Base-by-base conservation (phyloP, 2,797 vertebrate species). In the Poeciliopsis infans region DNA sequence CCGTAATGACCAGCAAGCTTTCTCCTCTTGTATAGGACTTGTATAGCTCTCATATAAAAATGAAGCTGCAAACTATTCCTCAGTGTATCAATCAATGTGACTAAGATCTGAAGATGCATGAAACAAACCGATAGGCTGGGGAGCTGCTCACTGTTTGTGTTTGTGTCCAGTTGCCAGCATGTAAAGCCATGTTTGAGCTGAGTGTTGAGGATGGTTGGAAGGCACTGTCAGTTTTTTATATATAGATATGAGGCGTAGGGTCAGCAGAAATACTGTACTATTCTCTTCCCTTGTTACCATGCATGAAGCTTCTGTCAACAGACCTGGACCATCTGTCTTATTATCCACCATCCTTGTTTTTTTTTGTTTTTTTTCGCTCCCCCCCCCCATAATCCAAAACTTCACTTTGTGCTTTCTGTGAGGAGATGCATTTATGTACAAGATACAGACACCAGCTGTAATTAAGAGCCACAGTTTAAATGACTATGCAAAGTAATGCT, bases 71-170 rank as follows among this genome's bases (percentile, higher is more conserved):
- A 83, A 83, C 87, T 92, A 92, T 94, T 94, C 94, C 91, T 90
- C 87, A 87, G 92, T 89, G 92, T 93, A 92, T 94, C 93, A 96
- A 92, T 95, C 94, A 94, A 93, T 93, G 92, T 92, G 92, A 93
- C 90, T 80, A 87, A 93, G 88, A 87, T 92, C 92, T 93, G 89
- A 94, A 94, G 93, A 94, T 91, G 89, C 87, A 92, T 92, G 89
- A 95, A 94, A 94, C 87, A 83, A 92, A 89, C 82, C 31, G 20
- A 76, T 77, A 59, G 71, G 79, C 69, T 81, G 45, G 71, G 79
- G 84, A 86, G 72, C 73, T 49, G 43, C 55, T 53, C 46, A 68
- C 10, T 39, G 69, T 51, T 36, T 79, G 72, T 68, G 79, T 57
- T 39, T 72, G 53, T 76, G 69, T 7, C 31, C 20, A 69, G 72